Evolutionary conservation across 2,113 vertebrate genomes (phyloP).

Genomic region (Bujurquina vittata): DNA sequence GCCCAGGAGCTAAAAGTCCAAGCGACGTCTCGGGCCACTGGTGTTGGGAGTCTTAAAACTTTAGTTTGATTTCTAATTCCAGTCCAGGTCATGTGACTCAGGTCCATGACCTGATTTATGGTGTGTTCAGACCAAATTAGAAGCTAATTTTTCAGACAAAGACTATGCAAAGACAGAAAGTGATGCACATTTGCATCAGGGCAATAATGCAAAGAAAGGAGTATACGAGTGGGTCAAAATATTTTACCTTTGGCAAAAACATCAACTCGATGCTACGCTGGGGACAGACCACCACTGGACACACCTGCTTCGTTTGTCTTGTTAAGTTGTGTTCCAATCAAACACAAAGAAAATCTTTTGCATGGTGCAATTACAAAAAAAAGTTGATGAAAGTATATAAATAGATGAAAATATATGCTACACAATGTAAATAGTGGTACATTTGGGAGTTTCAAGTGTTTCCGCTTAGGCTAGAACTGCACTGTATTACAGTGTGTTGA

Average conservation of each 20-base stretch:
- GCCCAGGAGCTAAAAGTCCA: not conserved
- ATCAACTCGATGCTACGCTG: no score
- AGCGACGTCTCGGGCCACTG: not conserved
- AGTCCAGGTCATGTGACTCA: not conserved
- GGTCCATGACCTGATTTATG: no score
- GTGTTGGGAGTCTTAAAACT: not conserved
- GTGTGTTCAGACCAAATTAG: no score
- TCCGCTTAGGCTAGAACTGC: not conserved
- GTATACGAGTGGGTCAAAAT: not conserved
- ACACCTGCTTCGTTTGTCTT: not conserved
- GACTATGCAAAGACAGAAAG: no score
- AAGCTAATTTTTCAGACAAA: no score
- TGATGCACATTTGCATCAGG: no score
- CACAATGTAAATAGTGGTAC: not conserved
- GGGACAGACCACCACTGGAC: not conserved
- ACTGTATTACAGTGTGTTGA: no score
- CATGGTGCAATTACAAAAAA: fast-evolving
- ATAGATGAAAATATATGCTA: fast-evolving
- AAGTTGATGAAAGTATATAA: not conserved
- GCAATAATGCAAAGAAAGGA: no score
- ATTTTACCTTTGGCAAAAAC: not conserved
- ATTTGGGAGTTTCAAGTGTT: not conserved
- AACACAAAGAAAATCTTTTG: no score
- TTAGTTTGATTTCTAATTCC: not conserved
- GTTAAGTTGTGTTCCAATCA: not conserved